Evolutionary conservation across 2,113 vertebrate species (phyloP), one percentile per base, ranked within the genome.

Genomic region (Paracanthobrama guichenoti): DNA sequence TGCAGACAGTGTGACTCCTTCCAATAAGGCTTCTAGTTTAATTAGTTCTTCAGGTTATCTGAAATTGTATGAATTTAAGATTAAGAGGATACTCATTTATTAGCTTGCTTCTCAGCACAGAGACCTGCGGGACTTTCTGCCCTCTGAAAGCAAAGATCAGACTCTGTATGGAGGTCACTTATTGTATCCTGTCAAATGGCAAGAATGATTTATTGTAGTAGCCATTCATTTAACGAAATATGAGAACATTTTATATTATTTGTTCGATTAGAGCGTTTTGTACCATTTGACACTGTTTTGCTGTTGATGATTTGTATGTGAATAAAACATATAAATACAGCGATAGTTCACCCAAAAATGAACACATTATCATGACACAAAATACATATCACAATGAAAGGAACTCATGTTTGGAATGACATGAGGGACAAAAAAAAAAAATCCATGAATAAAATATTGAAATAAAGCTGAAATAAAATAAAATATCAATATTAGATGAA

Each of bases 41-140:
- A 81, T 88, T 88, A 72, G 62, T 82, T 83, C 87, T 77, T 46
- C 76, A n/a, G 67, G 80, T 87, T 78, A 87, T 87, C 46, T 50
- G 84, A 44, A 85, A 87, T 78, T 79, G 66, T 84, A 77, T 67
- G 83, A 82, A 84, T 78, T 67, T 67, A 26, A 78, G 59, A 84
- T 87, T 87, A 81, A 28, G 55, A 64, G 28, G 81, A 62, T 64
- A 76, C 22, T 84, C 83, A 71, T 77, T 85, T 53, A 82, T 85
- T 72, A 78, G 72, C 62, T 78, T 78, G 77, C 78, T 73, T 87
- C 73, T 60, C 24, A 60, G 39, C 24, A 74, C 12, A 4, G 44
- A 76, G 62, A 35, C 77, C 75, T n/a, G 18, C 2, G 44, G 67
- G 71, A 85, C 48, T 55, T 66, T 67, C 16, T 59, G 35, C 16